These are phyloP conservation scores for Trichogramma evanescens DNA, from an alignment of 2,888 invertebrate genomes.

Conservation along the genomic window DNA sequence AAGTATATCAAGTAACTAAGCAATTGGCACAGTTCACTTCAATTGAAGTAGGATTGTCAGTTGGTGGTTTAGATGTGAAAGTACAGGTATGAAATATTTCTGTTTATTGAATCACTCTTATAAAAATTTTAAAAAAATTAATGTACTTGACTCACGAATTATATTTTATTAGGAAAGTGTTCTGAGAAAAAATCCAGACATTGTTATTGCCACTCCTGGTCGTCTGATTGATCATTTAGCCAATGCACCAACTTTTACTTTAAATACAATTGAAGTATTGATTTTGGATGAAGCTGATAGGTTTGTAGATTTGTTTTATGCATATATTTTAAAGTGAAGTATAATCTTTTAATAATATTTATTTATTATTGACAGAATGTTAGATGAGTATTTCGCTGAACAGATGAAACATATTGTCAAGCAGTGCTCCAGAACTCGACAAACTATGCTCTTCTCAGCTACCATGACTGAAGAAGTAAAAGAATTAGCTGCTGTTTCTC, in stretches of 20 bases:
- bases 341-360: no score
- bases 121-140: no score
- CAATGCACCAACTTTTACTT: constrained; percentile 86
- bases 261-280: constrained; percentile 84
- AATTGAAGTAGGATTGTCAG: constrained; percentile 75
- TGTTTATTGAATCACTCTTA: neutral
- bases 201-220: constrained; percentile 97
- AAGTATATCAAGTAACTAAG: constrained; percentile 90
- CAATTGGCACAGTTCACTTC: constrained; percentile 83
- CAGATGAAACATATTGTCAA: constrained; percentile 98
- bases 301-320: constrained; percentile 30
- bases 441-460: constrained; percentile 96
- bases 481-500: constrained; percentile 86
- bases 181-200: constrained; percentile 84
- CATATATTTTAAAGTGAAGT: neutral
- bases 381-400: constrained; percentile 97
- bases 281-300: constrained; percentile 73
- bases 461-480: constrained; percentile 99
- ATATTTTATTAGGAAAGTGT: constrained; percentile 58
- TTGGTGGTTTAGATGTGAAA: constrained; percentile 83
- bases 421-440: constrained; percentile 82
- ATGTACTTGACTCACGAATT: no score
- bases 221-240: constrained; percentile 94
- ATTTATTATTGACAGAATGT: constrained; percentile 60
- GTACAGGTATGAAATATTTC: constrained; percentile 48